Base-by-base conservation (phyloP, 2,113 vertebrate genomes). In the Aegotheles bennettii region DNA sequence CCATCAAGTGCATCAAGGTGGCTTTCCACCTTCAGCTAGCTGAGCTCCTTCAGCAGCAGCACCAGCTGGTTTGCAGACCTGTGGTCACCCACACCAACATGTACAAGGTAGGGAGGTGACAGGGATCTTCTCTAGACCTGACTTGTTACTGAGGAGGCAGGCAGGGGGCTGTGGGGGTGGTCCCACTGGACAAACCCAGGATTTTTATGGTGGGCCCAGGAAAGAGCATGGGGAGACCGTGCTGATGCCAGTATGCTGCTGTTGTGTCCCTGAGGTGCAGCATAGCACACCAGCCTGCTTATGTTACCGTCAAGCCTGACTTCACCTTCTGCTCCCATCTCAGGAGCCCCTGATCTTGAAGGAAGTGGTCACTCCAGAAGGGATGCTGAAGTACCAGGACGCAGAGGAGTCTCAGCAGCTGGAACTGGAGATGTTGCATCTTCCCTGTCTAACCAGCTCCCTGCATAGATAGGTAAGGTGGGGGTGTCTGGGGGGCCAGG, bases 21-120 rank as follows among this genome's bases (percentile, higher is more conserved):
- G 99, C 99, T 59, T 99, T 99, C 97, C 99, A 99, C 93, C 97
- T 99, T 36, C 98, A 96, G 38, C 96, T 99, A 86, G 99, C 98
- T 4, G 98, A 99, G 73, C 97, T 99, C 53, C 98, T 99, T 19
- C 95, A 47, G 7, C 97, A 97, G 84, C 98, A 99, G 51, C 98
- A 99, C 56, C 94, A 97, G 15, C 97, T 99, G 51, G 96, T 96
- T 35, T 99, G 97, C 97, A 98, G 89, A 5, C 96, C 99, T 73
- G 93, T 97, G 0, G 98, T 98, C 69, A 97, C 98, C 6, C 98
- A 99, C 95, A 97, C 99, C 0, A 99, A 99, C 0, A 98, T 99
- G 29, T 98, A 98, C 83, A 98, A 98, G 98, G 98, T 98, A 81
- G 3, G 15, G 11, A 2, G 3, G 5, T 1, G 3, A 16, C 0